These are phyloP conservation scores for Crotalus adamanteus DNA, from an alignment of 2,797 vertebrate genomes.

Conservation along the genomic window DNA sequence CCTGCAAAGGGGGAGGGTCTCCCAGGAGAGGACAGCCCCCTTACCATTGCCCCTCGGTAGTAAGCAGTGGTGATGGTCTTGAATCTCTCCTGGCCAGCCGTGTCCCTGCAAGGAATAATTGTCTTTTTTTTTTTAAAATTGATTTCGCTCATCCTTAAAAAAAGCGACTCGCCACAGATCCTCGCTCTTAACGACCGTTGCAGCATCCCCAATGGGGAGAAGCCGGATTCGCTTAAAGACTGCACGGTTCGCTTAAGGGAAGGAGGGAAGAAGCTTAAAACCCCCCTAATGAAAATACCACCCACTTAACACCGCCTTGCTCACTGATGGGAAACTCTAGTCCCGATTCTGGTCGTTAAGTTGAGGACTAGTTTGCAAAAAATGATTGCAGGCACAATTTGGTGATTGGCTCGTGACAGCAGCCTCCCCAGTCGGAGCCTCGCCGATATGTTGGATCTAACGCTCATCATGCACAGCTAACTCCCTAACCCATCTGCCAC, in stretches of 20 bases:
- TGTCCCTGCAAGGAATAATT: constrained; percentile 80
- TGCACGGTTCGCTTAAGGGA: neutral
- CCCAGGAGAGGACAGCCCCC: neutral
- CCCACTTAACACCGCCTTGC: neutral
- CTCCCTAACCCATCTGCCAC: neutral
- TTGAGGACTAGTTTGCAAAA: neutral
- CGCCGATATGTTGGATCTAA: neutral
- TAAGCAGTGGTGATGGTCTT: constrained; percentile 97
- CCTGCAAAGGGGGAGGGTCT: neutral
- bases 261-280: neutral
- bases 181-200: neutral
- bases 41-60: constrained; percentile 93
- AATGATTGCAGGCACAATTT: neutral
- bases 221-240: too few species aligned
- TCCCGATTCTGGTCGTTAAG: neutral
- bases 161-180: neutral
- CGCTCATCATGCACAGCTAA: neutral
- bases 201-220: too few species aligned
- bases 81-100: constrained; percentile 94
- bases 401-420: neutral
- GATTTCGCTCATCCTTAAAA: neutral
- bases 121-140: too few species aligned
- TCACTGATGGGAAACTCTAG: neutral
- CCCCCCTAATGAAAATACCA: too few species aligned
- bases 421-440: neutral